Conservation (phyloP, 1,140 invertebrate species). For the Antheraea mylitta region DNA sequence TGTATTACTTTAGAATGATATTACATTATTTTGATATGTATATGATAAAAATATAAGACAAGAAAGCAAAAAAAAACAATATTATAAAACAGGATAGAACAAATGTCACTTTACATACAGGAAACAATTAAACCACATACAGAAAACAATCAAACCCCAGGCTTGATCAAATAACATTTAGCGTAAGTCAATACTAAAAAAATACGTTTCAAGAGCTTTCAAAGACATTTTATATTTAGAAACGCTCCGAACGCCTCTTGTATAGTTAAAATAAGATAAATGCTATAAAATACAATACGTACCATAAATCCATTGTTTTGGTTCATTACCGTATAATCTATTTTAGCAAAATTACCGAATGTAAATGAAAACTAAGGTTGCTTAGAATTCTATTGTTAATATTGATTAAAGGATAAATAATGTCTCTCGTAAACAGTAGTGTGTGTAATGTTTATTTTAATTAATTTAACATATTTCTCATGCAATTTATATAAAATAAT, state of each 20-base stretch:
- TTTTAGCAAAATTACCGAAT: conserved; percentile 12
- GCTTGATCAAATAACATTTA: neutral
- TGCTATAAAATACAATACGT: conserved; percentile 34
- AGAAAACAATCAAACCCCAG: too few species aligned
- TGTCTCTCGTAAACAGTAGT: too few species aligned
- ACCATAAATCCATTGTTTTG: conserved; percentile 29
- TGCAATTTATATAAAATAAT: too few species aligned
- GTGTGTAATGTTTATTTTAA: too few species aligned
- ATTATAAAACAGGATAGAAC: too few species aligned
- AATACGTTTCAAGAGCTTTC: conserved; percentile 25
- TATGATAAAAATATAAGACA: too few species aligned
- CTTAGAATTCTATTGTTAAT: neutral
- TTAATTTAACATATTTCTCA: too few species aligned
- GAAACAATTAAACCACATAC: too few species aligned
- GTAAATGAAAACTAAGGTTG: neutral
- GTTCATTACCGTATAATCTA: conserved; percentile 7
- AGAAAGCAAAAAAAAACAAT: too few species aligned
- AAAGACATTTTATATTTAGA: conserved; percentile 28
- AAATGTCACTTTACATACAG: too few species aligned
- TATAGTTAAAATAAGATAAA: conserved; percentile 34
- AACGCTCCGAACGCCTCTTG: conserved; percentile 23
- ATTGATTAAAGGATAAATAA: neutral
- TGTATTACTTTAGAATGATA: neutral
- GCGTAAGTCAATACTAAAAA: conserved; percentile 6
- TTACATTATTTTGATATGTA: too few species aligned